These are phyloP conservation scores for Hexactinellida sp. DNA, from an alignment of 37 sponge, comb jelly and placozoan genomes.

Conservation along the genomic window DNA sequence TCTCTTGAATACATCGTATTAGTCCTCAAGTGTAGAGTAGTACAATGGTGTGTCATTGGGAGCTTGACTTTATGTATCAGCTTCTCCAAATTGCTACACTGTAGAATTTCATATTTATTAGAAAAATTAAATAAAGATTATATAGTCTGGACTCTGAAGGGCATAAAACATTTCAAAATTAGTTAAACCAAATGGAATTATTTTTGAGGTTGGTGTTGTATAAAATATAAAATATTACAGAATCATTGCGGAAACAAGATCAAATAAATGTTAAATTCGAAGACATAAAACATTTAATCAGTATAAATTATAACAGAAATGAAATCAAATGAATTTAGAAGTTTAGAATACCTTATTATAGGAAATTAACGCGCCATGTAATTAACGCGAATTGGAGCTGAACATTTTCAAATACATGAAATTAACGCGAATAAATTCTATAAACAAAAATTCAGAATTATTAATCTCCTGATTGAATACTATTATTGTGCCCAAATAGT, in stretches of 20 bases:
- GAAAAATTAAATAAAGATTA: background rate
- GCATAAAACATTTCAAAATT: conserved; percentile 4
- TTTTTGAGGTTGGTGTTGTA: background rate
- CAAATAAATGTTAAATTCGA: background rate
- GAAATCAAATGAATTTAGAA: background rate
- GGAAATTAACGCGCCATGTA: too few relatives aligned
- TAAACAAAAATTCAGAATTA: too few relatives aligned
- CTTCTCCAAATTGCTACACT: background rate
- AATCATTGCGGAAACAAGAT: background rate
- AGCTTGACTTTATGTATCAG: background rate
- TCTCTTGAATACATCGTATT: background rate
- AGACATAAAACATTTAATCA: background rate
- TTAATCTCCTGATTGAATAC: too few relatives aligned
- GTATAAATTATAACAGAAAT: conserved; percentile 15
- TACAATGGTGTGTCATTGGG: conserved; percentile 7
- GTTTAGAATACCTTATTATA: too few relatives aligned
- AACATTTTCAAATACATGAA: too few relatives aligned
- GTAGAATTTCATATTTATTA: conserved; percentile 11
- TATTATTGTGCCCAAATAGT: too few relatives aligned
- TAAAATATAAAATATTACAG: background rate
- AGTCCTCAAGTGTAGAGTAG: conserved; percentile 10
- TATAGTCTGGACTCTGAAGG: background rate
- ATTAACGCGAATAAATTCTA: too few relatives aligned
- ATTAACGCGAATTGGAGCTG: too few relatives aligned
- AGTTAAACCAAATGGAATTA: background rate